These are phyloP conservation scores for Eupithecia tripunctaria DNA, from an alignment of 2,888 invertebrate species.

Conservation along the genomic window DNA sequence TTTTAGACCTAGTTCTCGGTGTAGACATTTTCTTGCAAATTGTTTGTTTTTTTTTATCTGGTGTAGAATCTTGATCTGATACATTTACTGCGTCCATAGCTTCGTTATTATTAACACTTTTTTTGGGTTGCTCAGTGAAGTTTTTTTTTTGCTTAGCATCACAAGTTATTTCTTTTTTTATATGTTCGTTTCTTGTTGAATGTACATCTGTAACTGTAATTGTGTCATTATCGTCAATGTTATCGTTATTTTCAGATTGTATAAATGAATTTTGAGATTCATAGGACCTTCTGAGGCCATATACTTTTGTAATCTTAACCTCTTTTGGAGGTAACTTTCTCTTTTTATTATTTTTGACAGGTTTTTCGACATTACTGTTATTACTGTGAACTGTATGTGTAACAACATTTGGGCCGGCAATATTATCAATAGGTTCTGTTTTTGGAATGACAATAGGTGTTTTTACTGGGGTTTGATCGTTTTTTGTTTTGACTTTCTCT, in stretches of 20 bases:
- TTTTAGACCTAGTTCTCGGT: not conserved
- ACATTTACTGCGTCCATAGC: conserved; percentile 9
- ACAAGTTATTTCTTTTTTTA: not conserved
- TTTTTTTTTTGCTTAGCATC: not conserved
- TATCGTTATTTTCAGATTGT: conserved; percentile 16
- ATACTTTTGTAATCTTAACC: conserved; percentile 51
- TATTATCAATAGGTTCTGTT: conserved; percentile 2
- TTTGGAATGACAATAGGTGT: not conserved
- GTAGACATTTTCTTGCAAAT: not conserved
- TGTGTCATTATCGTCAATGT: conserved; percentile 10
- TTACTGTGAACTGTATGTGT: conserved; percentile 11
- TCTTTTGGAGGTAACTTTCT: conserved; percentile 48
- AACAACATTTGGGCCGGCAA: conserved; percentile 17
- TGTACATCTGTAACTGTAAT: conserved; percentile 4
- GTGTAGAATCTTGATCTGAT: conserved; percentile 9
- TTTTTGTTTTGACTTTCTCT: conserved; percentile 57
- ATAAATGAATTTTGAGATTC: conserved; percentile 55
- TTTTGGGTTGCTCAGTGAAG: not conserved
- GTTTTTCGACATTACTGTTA: conserved; percentile 29
- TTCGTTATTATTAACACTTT: not conserved
- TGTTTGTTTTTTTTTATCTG: not conserved
- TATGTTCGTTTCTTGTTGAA: not conserved
- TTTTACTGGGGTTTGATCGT: conserved; percentile 12
- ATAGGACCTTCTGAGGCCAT: conserved; percentile 59
- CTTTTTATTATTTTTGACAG: conserved; percentile 51